Conservation (phyloP, 92 coral and sea anemone species). For the Porites cylindrica region DNA sequence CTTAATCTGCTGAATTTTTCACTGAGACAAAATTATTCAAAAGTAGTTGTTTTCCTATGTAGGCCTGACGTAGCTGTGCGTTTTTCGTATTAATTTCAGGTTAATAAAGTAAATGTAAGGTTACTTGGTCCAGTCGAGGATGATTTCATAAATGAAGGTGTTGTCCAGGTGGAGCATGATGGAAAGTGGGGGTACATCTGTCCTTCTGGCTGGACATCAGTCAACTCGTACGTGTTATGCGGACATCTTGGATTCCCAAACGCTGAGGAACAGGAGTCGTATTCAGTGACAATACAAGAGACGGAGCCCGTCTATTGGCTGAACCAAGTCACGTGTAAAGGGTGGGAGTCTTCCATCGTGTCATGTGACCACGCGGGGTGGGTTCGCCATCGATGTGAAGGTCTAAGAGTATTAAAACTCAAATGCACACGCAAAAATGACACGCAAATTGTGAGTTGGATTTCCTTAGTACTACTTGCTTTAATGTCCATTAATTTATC, state of each 20-base stretch:
- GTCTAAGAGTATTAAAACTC: conserved; percentile 69
- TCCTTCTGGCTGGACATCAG: conserved; percentile 73
- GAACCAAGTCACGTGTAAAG: conserved; percentile 72
- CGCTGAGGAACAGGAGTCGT: conserved; percentile 32
- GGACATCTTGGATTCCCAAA: conserved; percentile 86
- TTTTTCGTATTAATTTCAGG: conserved; percentile 22
- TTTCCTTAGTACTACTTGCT: not conserved
- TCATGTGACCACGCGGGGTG: conserved; percentile 88
- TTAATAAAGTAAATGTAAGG: conserved; percentile 60
- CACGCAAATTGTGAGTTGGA: conserved; percentile 9
- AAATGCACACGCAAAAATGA: conserved; percentile 54
- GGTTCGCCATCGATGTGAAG: conserved; percentile 70
- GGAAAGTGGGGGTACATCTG: conserved; percentile 92
- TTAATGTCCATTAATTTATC: not conserved
- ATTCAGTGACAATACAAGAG: conserved; percentile 12
- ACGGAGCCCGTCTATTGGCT: conserved; percentile 59
- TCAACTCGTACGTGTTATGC: conserved; percentile 87
- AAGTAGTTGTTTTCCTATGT: too few relatives aligned
- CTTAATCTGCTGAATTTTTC: too few relatives aligned
- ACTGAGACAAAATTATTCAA: too few relatives aligned
- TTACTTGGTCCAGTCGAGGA: conserved; percentile 72
- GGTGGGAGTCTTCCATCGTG: conserved; percentile 90
- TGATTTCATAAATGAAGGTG: conserved; percentile 82
- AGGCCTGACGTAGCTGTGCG: too few relatives aligned
- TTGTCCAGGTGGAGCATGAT: conserved; percentile 76